phyloP scores from a whole-genome alignment of 2,888 invertebrate genomes.

The Dione juno region DNA sequence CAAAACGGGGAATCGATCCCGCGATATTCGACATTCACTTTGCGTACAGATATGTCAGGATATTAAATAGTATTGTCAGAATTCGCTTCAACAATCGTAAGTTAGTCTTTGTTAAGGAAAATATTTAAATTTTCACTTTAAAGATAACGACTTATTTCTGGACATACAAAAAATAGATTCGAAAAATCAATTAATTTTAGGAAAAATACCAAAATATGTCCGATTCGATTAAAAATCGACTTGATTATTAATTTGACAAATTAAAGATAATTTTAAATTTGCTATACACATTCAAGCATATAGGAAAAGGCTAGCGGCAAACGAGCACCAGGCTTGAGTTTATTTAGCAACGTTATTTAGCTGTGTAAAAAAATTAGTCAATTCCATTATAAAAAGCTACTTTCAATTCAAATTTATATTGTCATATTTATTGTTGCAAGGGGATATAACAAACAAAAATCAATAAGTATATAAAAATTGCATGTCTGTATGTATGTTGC shows the following conservation, averaged over 20 bases:
- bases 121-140: not conserved
- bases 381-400: conserved; percentile 8
- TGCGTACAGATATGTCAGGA: conserved; percentile 32
- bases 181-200: conserved; percentile 2
- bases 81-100: conserved; percentile 6
- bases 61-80: conserved; percentile 28
- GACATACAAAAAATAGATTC: conserved; percentile 5
- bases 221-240: not conserved
- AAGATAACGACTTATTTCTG: not conserved
- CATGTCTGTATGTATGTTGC: not conserved
- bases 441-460: not conserved
- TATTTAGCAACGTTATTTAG: not conserved
- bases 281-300: conserved; percentile 4
- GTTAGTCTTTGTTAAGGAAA: not conserved
- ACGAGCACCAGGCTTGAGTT: too few relatives aligned
- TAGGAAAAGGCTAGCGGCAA: too few relatives aligned
- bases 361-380: not conserved
- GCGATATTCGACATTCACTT: conserved; percentile 1
- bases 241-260: not conserved
- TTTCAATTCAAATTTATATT: conserved; percentile 1
- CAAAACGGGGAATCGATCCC: not conserved
- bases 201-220: not conserved
- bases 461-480: not conserved
- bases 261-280: not conserved
- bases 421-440: conserved; percentile 5